Evolutionary conservation across 2,113 vertebrate species (phyloP).

Genomic region (Opisthocomus hoazin): DNA sequence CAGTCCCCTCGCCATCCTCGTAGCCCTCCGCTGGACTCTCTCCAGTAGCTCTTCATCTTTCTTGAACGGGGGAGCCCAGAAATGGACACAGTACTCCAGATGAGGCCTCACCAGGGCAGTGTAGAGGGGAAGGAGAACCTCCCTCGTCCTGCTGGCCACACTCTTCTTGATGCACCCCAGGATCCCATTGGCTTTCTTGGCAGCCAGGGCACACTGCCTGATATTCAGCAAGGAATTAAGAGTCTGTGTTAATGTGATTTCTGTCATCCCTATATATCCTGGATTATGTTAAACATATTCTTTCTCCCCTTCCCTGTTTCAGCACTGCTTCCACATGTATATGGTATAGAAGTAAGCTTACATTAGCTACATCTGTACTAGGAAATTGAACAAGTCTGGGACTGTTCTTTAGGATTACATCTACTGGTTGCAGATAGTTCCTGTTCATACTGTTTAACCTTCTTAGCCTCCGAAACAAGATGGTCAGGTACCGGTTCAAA

Average conservation of each 20-base stretch:
- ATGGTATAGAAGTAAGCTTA: not conserved
- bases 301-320: not conserved
- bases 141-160: no score
- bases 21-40: no score
- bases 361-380: not conserved
- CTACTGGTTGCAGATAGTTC: not conserved
- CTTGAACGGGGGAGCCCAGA: no score
- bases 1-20: no score
- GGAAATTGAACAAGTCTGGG: not conserved
- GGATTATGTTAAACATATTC: not conserved
- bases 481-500: not conserved
- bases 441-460: not conserved
- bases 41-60: no score
- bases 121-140: no score
- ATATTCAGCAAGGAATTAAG: constrained; percentile 14
- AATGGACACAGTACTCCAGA: no score
- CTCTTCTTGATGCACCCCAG: no score
- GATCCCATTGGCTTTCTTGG: no score
- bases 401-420: not conserved
- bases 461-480: not conserved
- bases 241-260: constrained; percentile 1
- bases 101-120: no score
- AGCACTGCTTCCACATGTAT: not conserved
- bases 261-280: constrained; percentile 1
- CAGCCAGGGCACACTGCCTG: no score